These are phyloP conservation scores for Coenonympha arcania DNA, from an alignment of 2,888 invertebrate genomes.

Conservation along the genomic window DNA sequence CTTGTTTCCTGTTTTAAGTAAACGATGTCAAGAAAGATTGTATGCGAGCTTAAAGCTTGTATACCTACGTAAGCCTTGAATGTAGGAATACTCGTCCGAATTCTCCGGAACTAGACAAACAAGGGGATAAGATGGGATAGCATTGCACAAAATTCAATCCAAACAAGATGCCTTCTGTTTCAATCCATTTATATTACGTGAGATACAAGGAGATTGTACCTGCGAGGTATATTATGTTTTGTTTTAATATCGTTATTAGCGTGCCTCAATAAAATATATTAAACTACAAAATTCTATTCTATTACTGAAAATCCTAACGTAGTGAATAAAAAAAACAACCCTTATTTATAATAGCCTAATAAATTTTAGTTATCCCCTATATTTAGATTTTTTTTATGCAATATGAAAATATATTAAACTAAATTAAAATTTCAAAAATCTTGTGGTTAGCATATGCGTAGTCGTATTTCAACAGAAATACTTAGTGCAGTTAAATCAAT, in stretches of 20 bases:
- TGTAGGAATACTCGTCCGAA: slow-evolving; percentile 21
- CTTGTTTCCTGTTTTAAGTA: not conserved
- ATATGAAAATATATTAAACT: no score
- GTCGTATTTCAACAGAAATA: no score
- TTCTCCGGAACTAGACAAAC: slow-evolving; percentile 28
- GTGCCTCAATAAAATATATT: no score
- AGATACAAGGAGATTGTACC: no score
- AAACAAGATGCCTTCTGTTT: slow-evolving; percentile 3
- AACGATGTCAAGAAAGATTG: not conserved
- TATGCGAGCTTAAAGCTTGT: not conserved
- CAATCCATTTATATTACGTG: not conserved
- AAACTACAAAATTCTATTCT: not conserved
- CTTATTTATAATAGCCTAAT: no score
- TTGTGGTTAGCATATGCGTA: no score
- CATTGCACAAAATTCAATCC: slow-evolving; percentile 25
- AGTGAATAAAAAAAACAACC: no score
- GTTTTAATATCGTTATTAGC: not conserved
- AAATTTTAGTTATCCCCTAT: no score
- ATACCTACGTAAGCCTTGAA: slow-evolving; percentile 15
- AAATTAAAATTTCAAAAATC: no score
- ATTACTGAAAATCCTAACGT: not conserved
- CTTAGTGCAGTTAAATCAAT: no score
- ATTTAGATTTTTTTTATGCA: no score
- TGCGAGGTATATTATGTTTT: not conserved
- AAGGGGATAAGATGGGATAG: slow-evolving; percentile 23